Base-by-base conservation (phyloP, 92 coral and sea anemone species). In the Actinostola sp. region DNA sequence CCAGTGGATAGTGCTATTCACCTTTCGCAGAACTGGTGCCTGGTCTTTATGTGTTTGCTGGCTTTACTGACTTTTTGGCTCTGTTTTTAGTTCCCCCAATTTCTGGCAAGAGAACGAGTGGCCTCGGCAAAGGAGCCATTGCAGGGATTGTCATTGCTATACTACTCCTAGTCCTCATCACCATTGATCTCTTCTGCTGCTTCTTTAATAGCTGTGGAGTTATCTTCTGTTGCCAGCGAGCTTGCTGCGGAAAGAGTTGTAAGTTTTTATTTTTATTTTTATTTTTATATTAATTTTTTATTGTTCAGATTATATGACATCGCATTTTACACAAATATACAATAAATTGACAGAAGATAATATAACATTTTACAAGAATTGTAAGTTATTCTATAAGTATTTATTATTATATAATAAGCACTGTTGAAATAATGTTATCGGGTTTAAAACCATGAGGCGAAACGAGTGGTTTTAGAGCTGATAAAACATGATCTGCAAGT, bases 131-230 rank as follows among this genome's bases (percentile, higher is more conserved):
- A 28, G 98, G 98, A 24, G 92, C 86, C 64, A 76, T 93, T 0
- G 98, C 98, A 14, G 98, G 97, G 27, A 88, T 93, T 15, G 97
- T 93, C 9, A 88, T 93, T 61, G 98, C 84, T 9, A 73, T 91
- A 14, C 88, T 93, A 24, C 81, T 93, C 30, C 68, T 93, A 24
- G 97, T 93, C 21, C 89, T 93, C 33, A 91, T 93, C 67, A 88
- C 84, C 61, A 92, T 93, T 20, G 98, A 93, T 74, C 52, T 88
- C 48, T 91, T 93, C 86, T 93, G 98, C 61, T 93, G 98, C 76
- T 93, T 91, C 82, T 93, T 93, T 82, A 93, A 93, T 69, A 66
- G 82, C 69, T 93, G 98, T 59, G 98, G 98, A 25, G 63, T 90
- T 46, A 66, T 90, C 58, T 90, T 86, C 79, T 90, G 96, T 63